Evolutionary conservation across 2,797 vertebrate genomes (phyloP).

Genomic region (Lemur catta): DNA sequence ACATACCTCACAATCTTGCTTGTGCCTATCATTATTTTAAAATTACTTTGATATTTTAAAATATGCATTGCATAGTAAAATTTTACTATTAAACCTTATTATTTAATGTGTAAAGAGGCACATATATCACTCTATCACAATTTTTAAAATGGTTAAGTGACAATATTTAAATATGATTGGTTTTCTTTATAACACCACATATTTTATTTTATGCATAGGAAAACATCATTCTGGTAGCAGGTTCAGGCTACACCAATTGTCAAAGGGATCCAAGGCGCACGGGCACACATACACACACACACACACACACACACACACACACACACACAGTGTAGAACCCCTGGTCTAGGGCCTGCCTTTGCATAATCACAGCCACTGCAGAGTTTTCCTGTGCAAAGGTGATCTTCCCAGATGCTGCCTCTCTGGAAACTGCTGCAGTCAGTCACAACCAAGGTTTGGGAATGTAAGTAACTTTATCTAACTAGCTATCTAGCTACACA

Average conservation of each 20-base stretch:
- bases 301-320: background rate
- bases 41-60: background rate
- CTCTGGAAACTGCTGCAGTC: background rate
- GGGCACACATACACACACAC: too few relatives aligned
- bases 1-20: background rate
- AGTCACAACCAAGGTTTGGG: background rate
- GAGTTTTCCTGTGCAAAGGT: background rate
- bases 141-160: background rate
- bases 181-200: background rate
- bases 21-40: background rate
- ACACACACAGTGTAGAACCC: accelerated
- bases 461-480: background rate
- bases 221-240: background rate
- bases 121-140: background rate
- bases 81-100: background rate
- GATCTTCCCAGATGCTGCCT: background rate
- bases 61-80: background rate
- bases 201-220: background rate
- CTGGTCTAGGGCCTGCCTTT: background rate
- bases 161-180: background rate
- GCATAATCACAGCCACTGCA: background rate
- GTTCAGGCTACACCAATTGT: background rate
- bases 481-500: background rate
- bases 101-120: background rate
- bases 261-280: background rate